Conservation (phyloP, 1,140 invertebrate species). For the Ostrea denselamellosa region DNA sequence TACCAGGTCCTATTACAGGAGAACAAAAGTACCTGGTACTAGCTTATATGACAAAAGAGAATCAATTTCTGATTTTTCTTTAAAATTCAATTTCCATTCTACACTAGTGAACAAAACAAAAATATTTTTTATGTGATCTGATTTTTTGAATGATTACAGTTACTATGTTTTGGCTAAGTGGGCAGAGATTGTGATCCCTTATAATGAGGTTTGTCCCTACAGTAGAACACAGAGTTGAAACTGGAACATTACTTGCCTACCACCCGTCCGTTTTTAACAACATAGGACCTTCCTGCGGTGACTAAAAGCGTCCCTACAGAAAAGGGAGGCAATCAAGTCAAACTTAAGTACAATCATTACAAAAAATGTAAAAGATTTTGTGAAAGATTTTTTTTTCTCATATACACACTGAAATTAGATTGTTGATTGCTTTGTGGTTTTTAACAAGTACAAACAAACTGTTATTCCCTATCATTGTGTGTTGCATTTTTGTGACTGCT, state of each 20-base stretch:
- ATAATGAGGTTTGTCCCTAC: not conserved
- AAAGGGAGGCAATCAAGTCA: conserved; percentile 43
- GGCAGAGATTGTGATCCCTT: not conserved
- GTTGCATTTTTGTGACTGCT: not conserved
- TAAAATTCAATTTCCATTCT: no score
- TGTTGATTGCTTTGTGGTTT: not conserved
- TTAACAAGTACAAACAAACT: not conserved
- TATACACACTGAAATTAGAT: not conserved
- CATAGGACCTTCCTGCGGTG: conserved; percentile 43
- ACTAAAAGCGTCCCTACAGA: conserved; percentile 46
- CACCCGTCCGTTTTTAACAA: conserved; percentile 49
- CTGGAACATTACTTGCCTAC: conserved; percentile 49
- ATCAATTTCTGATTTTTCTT: no score
- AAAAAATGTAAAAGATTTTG: not conserved
- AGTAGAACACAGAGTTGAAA: not conserved
- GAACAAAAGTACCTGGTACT: no score
- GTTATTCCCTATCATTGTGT: not conserved
- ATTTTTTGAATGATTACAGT: not conserved
- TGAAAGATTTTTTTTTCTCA: not conserved
- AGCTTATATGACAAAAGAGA: no score
- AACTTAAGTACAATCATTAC: not conserved
- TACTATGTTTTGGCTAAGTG: not conserved
- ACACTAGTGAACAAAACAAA: no score
- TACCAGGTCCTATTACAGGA: no score
- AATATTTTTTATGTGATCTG: no score